Evolutionary conservation across 2,797 vertebrate species (phyloP).

Genomic region (Enteromius radiatus): DNA sequence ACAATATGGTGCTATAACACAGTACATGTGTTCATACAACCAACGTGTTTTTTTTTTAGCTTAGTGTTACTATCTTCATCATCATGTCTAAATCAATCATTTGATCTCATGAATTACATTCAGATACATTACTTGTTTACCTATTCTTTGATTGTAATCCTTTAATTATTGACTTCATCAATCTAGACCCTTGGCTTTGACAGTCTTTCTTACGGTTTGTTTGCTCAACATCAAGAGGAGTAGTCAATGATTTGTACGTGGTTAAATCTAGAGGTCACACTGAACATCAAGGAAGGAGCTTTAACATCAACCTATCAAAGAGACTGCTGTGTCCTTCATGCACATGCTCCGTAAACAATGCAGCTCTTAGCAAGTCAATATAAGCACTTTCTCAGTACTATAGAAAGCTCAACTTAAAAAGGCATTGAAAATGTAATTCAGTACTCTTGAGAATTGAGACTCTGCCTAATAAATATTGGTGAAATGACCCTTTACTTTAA

Average conservation of each 20-base stretch:
- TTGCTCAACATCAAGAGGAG: not conserved
- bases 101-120: not conserved
- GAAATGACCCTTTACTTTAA: constrained; percentile 4
- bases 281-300: constrained; percentile 20
- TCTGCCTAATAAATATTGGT: constrained; percentile 5
- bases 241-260: not conserved
- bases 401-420: not conserved
- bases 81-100: not conserved
- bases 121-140: not conserved
- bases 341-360: constrained; percentile 33
- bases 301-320: constrained; percentile 38
- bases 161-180: not conserved
- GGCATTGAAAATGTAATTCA: not conserved
- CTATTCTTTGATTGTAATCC: not conserved
- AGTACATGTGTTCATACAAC: not conserved
- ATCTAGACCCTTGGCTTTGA: not conserved
- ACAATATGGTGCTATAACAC: not conserved
- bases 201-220: not conserved
- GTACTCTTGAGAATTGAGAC: constrained; percentile 7
- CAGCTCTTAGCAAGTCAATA: constrained; percentile 16
- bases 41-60: not conserved
- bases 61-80: not conserved
- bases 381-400: not conserved
- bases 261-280: constrained; percentile 14
- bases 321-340: constrained; percentile 13